These are phyloP conservation scores for Felis chaus DNA, from an alignment of 2,113 vertebrate genomes.

Conservation along the genomic window DNA sequence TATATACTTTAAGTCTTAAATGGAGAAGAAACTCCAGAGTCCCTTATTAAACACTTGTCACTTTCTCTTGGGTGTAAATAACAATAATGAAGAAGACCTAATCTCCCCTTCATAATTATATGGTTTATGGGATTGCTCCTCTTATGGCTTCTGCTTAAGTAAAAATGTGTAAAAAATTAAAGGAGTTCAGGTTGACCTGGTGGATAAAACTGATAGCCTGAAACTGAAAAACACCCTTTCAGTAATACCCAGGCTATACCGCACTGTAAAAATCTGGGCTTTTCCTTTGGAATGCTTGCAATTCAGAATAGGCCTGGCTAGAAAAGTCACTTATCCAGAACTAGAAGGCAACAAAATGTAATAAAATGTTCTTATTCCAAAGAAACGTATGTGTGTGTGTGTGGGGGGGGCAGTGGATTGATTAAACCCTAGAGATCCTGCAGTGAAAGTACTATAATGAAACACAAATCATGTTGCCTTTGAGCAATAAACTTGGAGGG, in stretches of 20 bases:
- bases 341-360: constrained; percentile 33
- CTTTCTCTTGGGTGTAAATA: constrained; percentile 51
- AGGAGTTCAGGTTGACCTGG: constrained; percentile 68
- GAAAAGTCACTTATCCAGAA: constrained; percentile 53
- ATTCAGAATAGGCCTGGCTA: constrained; percentile 63
- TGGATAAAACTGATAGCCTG: constrained; percentile 24
- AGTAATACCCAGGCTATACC: neutral
- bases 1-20: constrained; percentile 39
- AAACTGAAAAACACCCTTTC: constrained; percentile 21
- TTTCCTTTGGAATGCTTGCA: constrained; percentile 49
- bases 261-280: constrained; percentile 15
- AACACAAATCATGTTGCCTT: constrained; percentile 65
- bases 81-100: constrained; percentile 63
- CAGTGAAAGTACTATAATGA: constrained; percentile 66
- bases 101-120: constrained; percentile 65
- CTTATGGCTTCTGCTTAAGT: constrained; percentile 59
- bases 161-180: constrained; percentile 68
- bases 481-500: constrained; percentile 68
- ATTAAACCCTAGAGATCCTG: neutral
- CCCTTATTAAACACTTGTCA: constrained; percentile 69
- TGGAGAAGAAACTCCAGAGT: neutral
- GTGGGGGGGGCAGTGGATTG: fast-evolving
- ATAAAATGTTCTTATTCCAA: constrained; percentile 46
- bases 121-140: constrained; percentile 59
- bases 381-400: neutral